These are phyloP conservation scores for Alloplasta piceator DNA, from an alignment of 2,888 invertebrate genomes.

Conservation along the genomic window DNA sequence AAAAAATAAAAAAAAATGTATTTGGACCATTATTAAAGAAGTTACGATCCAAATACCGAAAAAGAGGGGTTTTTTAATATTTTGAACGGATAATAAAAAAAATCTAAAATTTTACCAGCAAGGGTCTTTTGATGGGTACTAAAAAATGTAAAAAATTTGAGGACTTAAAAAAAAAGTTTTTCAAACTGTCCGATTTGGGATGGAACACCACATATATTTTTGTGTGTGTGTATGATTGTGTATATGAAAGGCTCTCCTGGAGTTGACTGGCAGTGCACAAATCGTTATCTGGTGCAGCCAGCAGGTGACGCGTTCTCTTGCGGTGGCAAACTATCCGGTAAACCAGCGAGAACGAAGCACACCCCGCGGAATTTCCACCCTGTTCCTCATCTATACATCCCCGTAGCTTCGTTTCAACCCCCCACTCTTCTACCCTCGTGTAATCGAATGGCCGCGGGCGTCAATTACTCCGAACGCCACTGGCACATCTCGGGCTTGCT, in stretches of 20 bases:
- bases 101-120: too few species aligned
- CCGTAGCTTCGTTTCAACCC: slow-evolving; percentile 46
- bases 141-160: too few species aligned
- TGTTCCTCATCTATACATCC: slow-evolving; percentile 4
- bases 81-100: too few species aligned
- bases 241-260: slow-evolving; percentile 2
- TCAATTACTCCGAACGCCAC: slow-evolving; percentile 63
- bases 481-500: slow-evolving; percentile 55
- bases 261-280: slow-evolving; percentile 65
- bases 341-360: slow-evolving; percentile 58
- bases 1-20: too few species aligned
- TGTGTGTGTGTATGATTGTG: background rate
- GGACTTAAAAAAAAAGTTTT: too few species aligned
- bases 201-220: too few species aligned
- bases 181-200: too few species aligned
- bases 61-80: too few species aligned
- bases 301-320: slow-evolving; percentile 62
- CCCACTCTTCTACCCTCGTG: slow-evolving; percentile 27
- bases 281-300: slow-evolving; percentile 66
- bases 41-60: too few species aligned
- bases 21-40: too few species aligned
- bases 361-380: slow-evolving; percentile 34
- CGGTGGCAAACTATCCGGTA: slow-evolving; percentile 57
- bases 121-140: too few species aligned
- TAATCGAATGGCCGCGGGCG: slow-evolving; percentile 66